Evolutionary conservation across 1,140 invertebrate species (phyloP).

Genomic region (Drosophila equinoxialis): DNA sequence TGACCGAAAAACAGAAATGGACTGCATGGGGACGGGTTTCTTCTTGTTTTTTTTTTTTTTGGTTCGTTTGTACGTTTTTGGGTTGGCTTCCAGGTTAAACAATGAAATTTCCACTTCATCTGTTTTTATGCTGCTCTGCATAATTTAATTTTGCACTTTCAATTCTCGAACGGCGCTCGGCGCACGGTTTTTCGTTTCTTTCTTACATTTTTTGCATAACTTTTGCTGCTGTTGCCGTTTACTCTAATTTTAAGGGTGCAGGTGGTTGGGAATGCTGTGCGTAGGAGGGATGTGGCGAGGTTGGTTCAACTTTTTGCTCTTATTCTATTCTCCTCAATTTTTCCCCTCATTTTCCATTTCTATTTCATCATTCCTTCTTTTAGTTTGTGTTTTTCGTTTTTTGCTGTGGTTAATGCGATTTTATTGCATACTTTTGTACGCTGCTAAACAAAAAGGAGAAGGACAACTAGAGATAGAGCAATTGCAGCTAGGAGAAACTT

Average conservation of each 20-base stretch:
- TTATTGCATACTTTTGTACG: constrained; percentile 69
- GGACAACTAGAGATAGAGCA: constrained; percentile 8
- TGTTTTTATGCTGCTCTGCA: constrained; percentile 79
- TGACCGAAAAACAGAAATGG: constrained; percentile 35
- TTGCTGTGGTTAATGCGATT: constrained; percentile 64
- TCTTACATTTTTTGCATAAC: constrained; percentile 27
- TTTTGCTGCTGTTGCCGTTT: constrained; percentile 33
- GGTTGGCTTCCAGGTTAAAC: constrained; percentile 67
- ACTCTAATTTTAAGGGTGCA: constrained; percentile 46
- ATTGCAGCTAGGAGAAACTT: constrained; percentile 49
- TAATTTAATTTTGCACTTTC: constrained; percentile 79
- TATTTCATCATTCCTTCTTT: not conserved
- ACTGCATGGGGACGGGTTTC: constrained; percentile 12
- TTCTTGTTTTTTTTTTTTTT: not conserved
- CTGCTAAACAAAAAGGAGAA: constrained; percentile 24
- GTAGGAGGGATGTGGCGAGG: not conserved
- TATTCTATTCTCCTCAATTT: not conserved
- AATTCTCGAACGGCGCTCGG: constrained; percentile 38
- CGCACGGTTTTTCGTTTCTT: not conserved
- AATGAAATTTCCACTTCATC: constrained; percentile 81
- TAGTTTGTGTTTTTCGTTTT: not conserved
- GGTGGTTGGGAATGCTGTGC: not conserved
- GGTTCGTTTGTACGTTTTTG: constrained; percentile 26
- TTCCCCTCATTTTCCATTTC: not conserved
- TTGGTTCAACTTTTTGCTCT: constrained; percentile 39